Evolutionary conservation across 2,797 vertebrate species (phyloP), one percentile per base, ranked within the genome.

Genomic region (Balearica regulorum): DNA sequence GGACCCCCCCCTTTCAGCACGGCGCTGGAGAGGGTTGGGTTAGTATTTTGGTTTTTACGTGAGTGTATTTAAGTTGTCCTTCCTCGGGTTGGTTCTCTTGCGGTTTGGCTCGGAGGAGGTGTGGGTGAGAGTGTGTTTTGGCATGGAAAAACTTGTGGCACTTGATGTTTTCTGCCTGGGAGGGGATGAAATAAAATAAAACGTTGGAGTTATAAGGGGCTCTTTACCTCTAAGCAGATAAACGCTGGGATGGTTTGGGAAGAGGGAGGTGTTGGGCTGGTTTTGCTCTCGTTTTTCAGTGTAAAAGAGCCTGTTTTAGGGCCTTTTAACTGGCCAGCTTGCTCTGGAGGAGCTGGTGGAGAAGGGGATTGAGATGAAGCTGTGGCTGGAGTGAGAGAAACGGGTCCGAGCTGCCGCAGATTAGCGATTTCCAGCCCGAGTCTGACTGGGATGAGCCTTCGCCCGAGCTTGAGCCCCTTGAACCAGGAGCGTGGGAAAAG

Each of bases 61-160:
- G 48, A 60, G 18, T 37, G 15, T 96, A 95, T 97, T 97, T 97
- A 95, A 97, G n/a, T 78, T 78, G 48, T 90, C 68, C 70, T 82
- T 76, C 58, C 77, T 79, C 3, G 70, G 72, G 37, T 61, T 46
- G 29, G 53, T 93, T 89, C 62, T 93, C n/a, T 55, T 80, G 64
- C 6, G 33, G 83, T 83, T 71, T 83, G 93, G 72, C 65, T 95
- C 5, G 26, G 44, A 57, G 73, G 48, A 3, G 41, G 58, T 49
- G 37, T 70, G 73, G 73, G 70, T 62, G 66, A 75, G 84, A 68
- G 76, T 61, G 80, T 69, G 70, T 89, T 94, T 90, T 90, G 69
- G 85, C 5, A 21, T 35, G 68, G 86, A 37, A 62, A 93, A 90
- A 79, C 75, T 82, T 58, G 64, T 72, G 89, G 89, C 70, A 71